phyloP scores from a whole-genome alignment of 1,140 invertebrate genomes.

The Periplaneta americana region DNA sequence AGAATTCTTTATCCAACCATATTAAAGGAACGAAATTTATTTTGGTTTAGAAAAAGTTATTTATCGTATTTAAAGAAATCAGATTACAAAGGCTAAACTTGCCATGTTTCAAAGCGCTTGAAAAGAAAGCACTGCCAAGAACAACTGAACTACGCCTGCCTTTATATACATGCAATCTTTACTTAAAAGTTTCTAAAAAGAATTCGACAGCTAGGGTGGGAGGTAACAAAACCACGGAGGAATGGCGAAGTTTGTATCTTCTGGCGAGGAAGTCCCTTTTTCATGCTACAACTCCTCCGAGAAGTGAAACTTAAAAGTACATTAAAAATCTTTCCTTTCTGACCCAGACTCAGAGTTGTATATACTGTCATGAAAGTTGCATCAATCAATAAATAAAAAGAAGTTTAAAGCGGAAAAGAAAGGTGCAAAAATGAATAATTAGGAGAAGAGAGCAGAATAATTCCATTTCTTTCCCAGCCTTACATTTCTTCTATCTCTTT shows the following conservation, averaged over 20 bases:
- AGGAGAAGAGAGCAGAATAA: neutral
- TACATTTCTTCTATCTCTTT: neutral
- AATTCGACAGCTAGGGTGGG: neutral
- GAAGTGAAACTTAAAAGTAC: neutral
- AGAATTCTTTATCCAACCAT: no score
- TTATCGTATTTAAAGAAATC: no score
- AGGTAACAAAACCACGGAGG: neutral
- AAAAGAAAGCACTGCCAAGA: neutral
- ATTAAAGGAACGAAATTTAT: no score
- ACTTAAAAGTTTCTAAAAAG: neutral
- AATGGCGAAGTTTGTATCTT: neutral
- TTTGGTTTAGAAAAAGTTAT: no score
- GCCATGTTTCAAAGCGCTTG: no score
- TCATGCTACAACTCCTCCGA: neutral
- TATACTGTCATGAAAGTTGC: neutral
- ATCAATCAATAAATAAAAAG: neutral
- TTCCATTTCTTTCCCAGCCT: neutral
- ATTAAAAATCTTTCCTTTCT: neutral
- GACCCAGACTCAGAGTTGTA: neutral
- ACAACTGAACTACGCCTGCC: neutral
- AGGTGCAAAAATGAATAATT: neutral
- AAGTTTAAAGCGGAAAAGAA: neutral
- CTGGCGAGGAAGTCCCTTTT: neutral
- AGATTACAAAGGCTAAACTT: no score
- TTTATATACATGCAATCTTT: neutral